Evolutionary conservation across 2,888 invertebrate species (phyloP).

Genomic region (Tenthredo distinguenda): DNA sequence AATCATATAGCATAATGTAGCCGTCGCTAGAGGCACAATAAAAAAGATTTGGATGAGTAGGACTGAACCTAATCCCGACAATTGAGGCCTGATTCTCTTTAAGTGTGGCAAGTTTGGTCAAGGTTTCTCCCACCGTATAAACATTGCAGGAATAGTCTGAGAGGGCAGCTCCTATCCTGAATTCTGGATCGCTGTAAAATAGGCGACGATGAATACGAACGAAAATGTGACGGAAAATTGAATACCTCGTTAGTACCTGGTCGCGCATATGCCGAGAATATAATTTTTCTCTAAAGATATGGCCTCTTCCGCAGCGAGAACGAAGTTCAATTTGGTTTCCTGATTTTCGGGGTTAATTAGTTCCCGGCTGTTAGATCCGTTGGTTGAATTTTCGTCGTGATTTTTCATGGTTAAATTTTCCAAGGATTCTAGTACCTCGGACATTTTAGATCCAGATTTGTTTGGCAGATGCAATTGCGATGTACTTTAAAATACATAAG

Average conservation of each 20-base stretch:
- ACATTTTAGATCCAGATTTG: conserved; percentile 60
- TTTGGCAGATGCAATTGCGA: not conserved
- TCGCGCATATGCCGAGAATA: conserved; percentile 82
- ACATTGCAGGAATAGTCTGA: conserved; percentile 79
- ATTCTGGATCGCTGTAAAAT: conserved; percentile 70
- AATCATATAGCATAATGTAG: conserved; percentile 83
- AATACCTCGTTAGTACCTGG: conserved; percentile 70
- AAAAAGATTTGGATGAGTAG: conserved; percentile 80
- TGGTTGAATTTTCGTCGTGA: not conserved
- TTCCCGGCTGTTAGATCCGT: conserved; percentile 29
- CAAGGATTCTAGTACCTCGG: conserved; percentile 68
- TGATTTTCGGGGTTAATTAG: conserved; percentile 43
- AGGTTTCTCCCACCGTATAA: conserved; percentile 77
- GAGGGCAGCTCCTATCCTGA: conserved; percentile 78
- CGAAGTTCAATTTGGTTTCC: conserved; percentile 60
- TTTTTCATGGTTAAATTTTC: conserved; percentile 67
- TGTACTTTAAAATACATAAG: not conserved
- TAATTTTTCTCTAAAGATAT: conserved; percentile 81
- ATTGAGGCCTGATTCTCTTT: conserved; percentile 79
- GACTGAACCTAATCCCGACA: conserved; percentile 82
- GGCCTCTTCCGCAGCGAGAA: conserved; percentile 78
- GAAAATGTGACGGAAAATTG: conserved; percentile 12
- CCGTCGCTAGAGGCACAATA: conserved; percentile 83
- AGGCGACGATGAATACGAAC: conserved; percentile 18
- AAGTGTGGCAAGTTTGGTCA: conserved; percentile 75